Evolutionary conservation across 2,888 invertebrate genomes (phyloP), one percentile per base, ranked within the genome.

Genomic region (Macropis europaea): DNA sequence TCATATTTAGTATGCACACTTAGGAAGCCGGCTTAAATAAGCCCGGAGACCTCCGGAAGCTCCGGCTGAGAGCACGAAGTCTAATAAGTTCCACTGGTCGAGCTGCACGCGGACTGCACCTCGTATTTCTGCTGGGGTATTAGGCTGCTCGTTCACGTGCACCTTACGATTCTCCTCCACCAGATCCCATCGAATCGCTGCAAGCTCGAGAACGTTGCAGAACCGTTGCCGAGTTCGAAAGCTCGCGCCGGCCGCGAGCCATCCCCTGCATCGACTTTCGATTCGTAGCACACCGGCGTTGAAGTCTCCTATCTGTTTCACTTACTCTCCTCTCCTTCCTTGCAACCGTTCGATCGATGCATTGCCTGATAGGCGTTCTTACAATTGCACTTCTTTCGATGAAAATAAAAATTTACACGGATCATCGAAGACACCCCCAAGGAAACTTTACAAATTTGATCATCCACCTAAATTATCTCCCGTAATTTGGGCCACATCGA

Each of bases 1-100:
- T 89, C 89, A 88, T 90, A 90, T 90, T 90, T 89, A 89, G 89
- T 90, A 89, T 90, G 89, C 90, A 84, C 83, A 88, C 89, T 89
- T 88, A 88, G 87, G 81, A 86, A 87, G 86, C 84, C 85, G 81
- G 87, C 89, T 90, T 90, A 89, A 89, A 89, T 89, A 90, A 89
- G 85, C 87, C 86, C 82, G 63, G 81, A 79, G 81, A 82, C 79
- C 76, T 77, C 81, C 77, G 81, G 79, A 79, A 85, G 85, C 83
- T 78, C 76, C 76, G 68, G 73, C 69, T 56, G 77, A 74, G 76
- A 82, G 84, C 86, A 86, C 86, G 86, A 84, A 80, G 84, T 86
- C 86, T 87, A 88, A 89, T 88, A 89, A 88, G 87, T 89, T 89
- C 80, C 83, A 82, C 83, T 85, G 86, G 83, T 83, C 85, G 84